Evolutionary conservation across 2,888 invertebrate species (phyloP).

Genomic region (Epinotia brunnichana): DNA sequence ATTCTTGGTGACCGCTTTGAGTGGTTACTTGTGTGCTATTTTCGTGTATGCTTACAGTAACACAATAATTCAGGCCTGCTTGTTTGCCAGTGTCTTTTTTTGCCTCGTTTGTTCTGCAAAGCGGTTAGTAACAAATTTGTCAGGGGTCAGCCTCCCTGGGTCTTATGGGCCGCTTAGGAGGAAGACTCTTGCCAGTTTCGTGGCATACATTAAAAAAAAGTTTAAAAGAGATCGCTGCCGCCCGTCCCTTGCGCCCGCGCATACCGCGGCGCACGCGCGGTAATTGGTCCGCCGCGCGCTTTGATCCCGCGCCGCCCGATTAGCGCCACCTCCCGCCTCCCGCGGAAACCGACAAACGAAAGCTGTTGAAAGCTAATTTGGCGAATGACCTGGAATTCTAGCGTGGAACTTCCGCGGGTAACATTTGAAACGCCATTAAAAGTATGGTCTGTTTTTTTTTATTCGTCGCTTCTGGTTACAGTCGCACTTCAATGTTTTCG

Average conservation of each 20-base stretch:
- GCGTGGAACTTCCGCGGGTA: background rate
- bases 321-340: constrained; percentile 34
- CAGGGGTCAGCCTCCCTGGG: no score
- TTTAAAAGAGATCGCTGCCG: background rate
- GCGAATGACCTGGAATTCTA: constrained; percentile 8
- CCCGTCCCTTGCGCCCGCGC: constrained; percentile 9
- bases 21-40: no score
- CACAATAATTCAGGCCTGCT: no score
- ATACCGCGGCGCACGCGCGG: constrained; percentile 21
- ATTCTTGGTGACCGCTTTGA: no score
- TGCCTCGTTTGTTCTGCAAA: no score
- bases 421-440: background rate
- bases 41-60: no score
- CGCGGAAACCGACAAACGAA: constrained; percentile 9
- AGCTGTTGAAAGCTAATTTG: constrained; percentile 13
- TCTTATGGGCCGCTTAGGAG: no score
- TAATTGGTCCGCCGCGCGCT: constrained; percentile 41
- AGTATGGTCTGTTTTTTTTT: background rate
- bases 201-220: no score
- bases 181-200: no score
- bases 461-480: background rate
- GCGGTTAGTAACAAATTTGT: no score
- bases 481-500: background rate
- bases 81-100: no score
- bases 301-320: constrained; percentile 39